A percentile compares a stretch with the other conserved stretches of the same genome.
Conservation (phyloP, 2,113 vertebrate species). For the Rhineura floridana region DNA sequence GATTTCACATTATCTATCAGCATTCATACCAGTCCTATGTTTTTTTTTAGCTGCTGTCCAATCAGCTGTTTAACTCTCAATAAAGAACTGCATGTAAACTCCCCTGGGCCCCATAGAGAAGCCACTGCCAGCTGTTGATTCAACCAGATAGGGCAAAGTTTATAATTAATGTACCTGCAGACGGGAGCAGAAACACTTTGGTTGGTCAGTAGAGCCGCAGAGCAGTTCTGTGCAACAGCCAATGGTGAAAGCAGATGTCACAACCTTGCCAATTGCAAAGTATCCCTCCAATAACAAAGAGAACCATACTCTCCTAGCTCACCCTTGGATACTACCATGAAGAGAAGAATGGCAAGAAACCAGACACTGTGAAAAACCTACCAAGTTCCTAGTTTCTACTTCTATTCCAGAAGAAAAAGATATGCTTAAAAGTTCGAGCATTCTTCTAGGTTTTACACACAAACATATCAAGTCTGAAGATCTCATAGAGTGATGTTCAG, state of each 20-base stretch:
- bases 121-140: not conserved
- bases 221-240: not conserved
- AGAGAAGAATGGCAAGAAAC: not conserved
- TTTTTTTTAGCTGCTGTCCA: not conserved
- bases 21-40: not conserved
- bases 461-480: not conserved
- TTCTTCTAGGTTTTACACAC: not conserved
- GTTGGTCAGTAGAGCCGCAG: not conserved
- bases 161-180: not conserved
- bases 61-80: conserved; percentile 12
- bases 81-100: not conserved
- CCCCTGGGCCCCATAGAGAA: not conserved
- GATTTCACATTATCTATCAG: not conserved
- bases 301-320: not conserved
- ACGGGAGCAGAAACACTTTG: not conserved
- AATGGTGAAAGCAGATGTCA: not conserved
- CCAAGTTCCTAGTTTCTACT: not conserved
- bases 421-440: not conserved
- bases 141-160: not conserved
- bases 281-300: not conserved
- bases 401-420: not conserved
- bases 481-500: too few relatives aligned
- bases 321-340: not conserved
- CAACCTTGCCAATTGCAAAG: not conserved
- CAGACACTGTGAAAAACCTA: not conserved